Evolutionary conservation across 1,140 invertebrate species (phyloP).

Genomic region (Homalodisca vitripennis): DNA sequence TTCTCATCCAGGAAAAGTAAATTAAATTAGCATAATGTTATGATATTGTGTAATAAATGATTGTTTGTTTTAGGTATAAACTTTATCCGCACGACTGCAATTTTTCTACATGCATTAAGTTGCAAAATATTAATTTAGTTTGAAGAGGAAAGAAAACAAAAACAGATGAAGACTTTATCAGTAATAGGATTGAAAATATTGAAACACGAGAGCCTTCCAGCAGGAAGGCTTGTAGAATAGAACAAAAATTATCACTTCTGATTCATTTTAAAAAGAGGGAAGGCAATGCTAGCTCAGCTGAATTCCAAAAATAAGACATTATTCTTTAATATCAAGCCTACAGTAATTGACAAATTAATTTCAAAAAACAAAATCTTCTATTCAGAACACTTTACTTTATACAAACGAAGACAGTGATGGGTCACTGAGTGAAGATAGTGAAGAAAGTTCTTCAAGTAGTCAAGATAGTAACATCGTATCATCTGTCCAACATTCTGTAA

Average conservation of each 20-base stretch:
- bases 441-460: not conserved
- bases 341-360: constrained; percentile 28
- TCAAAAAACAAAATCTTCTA: constrained; percentile 29
- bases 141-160: too few species aligned
- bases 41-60: too few species aligned
- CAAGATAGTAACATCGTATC: too few species aligned
- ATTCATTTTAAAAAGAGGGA: not conserved
- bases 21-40: too few species aligned
- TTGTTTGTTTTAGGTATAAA: too few species aligned
- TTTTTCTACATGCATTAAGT: too few species aligned
- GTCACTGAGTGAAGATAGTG: constrained; percentile 3
- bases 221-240: not conserved
- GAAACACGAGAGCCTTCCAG: too few species aligned
- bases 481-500: not conserved
- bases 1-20: too few species aligned
- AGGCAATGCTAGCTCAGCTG: constrained; percentile 22
- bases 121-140: too few species aligned
- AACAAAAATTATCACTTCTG: not conserved
- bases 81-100: too few species aligned
- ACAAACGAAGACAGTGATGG: constrained; percentile 11
- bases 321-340: constrained; percentile 23
- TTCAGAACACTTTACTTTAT: constrained; percentile 11
- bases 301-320: constrained; percentile 21
- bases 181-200: too few species aligned
- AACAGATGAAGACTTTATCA: too few species aligned